These are phyloP conservation scores for Enteromius afrohamiltoni DNA, from an alignment of 2,797 vertebrate species.

Conservation along the genomic window DNA sequence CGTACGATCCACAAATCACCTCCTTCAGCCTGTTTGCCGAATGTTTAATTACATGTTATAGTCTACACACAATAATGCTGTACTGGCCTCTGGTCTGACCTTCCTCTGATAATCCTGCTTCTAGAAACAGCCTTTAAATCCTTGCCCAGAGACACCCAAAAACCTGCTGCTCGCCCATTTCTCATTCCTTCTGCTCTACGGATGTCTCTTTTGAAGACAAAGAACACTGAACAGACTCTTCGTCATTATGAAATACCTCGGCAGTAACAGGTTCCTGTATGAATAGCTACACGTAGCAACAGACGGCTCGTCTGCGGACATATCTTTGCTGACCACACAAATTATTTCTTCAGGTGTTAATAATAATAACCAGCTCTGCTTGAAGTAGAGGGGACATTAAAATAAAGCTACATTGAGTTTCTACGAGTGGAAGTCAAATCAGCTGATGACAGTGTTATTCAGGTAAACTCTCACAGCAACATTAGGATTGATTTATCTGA, in stretches of 20 bases:
- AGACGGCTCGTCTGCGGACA: not conserved
- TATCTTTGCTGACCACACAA: not conserved
- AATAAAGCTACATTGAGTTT: not conserved
- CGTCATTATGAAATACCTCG: not conserved
- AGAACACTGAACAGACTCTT: not conserved
- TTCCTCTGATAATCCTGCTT: constrained; percentile 5
- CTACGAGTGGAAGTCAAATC: not conserved
- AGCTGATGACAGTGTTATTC: not conserved
- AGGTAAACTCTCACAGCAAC: not conserved
- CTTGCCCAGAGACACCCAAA: not conserved
- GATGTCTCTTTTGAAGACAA: constrained; percentile 8
- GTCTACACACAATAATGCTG: not conserved
- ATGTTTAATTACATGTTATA: constrained; percentile 8
- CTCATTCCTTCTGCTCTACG: not conserved
- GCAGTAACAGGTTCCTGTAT: not conserved
- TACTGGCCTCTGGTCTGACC: constrained; percentile 13
- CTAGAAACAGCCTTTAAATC: constrained; percentile 7
- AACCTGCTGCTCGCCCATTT: not conserved
- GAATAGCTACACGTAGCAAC: not conserved
- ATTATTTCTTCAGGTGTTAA: not conserved
- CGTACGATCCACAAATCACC: not conserved
- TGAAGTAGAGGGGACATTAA: not conserved
- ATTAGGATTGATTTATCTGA: not conserved
- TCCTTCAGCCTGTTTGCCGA: not conserved
- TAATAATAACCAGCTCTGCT: not conserved